Base-by-base conservation (phyloP, 2,113 vertebrate genomes). In the Odobenus rosmarus region DNA sequence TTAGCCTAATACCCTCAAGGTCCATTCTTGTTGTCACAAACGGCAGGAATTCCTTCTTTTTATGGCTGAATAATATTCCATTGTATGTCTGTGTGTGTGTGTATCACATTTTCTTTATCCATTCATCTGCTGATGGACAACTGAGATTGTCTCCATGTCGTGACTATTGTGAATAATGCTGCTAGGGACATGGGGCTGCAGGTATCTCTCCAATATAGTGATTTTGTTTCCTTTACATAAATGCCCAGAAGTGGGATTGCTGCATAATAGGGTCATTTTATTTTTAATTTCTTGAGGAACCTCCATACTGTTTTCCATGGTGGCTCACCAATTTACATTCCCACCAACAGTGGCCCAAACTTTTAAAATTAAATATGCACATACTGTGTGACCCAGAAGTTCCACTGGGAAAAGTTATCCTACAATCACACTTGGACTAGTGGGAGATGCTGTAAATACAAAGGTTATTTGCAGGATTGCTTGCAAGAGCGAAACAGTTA, bases 311-410 rank as follows among this genome's bases (percentile, higher is more conserved):
- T 62, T n/a, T 55, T 62, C 31, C n/a, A 7, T 6, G 49, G 7
- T 2, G 4, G 51, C 53, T 55, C 39, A 81, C 36, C 36, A 76
- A 24, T 83, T 36, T 67, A 77, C 71, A 69, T 49, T 59, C 61
- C n/a, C 51, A 84, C 33, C 19, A 33, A n/a, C 3, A 67, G 39
- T 86, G 82, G 51, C 77, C 96, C 69, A 71, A 82, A 81, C 61
- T 84, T 97, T 96, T 62, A 62, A 89, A 86, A 24, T 89, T 36
- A 51, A 79, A 92, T 90, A 79, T 84, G 61, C 39, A 81, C 55
- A 23, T 18, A 16, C 4, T 14, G 61, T 7, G 23, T 61, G 61
- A 92, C 88, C 95, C 86, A 93, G 19, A 2, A 39, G 59, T 64
- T 39, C 36, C 42, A 28, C 61, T 28, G 61, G 67, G 23, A 21